Base-by-base conservation (phyloP, 1,140 invertebrate genomes). In the Aphelenchoides fujianensis region DNA sequence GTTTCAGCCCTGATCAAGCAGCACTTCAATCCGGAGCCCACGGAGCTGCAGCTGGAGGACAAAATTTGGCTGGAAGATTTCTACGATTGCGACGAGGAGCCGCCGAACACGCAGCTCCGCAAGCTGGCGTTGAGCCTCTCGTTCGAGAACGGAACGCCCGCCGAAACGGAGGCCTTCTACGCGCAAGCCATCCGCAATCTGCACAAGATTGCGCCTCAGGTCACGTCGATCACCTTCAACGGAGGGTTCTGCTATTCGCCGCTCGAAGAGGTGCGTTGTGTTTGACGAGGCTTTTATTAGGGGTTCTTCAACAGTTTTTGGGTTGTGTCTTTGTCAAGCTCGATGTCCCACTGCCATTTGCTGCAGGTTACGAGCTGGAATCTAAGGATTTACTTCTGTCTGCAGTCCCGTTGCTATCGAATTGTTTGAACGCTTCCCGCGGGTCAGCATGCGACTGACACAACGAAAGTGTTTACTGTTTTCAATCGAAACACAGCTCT, bases 121-220 rank as follows among this genome's bases (percentile, higher is more conserved):
- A 59, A 59, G 7, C 34, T 59, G 55, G 19, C 55, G 55, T 19
- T 59, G 55, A 19, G 55, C 23, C 7, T 59, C 12, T 30, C 5
- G 55, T 59, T 59, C 34, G 55, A 59, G 5, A 59, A 59, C 34
- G 55, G 55, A 59, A 59, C 5, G 7, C 55, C 55, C 5, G 55
- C 55, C 5, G 55, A 59, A 7, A 19, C 5, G 19, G 55, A 59
- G 34, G 55, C 19, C 34, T 59, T 59, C 27, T 59, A 59, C 55
- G 34, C 23, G 7, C 55, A 23, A 5, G 55, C 55, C 5, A 59
- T 23, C 5, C 5, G 5, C 5, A 59, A 59, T 23, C 23, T 59
- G 19, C 7, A 7, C 12, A 59, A 59, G 19, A 59, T 59, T 5
- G 55, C 55, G 23, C 55, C 55, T 5, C 28, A 59, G 28, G 5